Percentiles rank a stretch among this genome's conserved stretches.
phyloP scores from a whole-genome alignment of 2,888 invertebrate species.

The Aphidoletes aphidimyza region DNA sequence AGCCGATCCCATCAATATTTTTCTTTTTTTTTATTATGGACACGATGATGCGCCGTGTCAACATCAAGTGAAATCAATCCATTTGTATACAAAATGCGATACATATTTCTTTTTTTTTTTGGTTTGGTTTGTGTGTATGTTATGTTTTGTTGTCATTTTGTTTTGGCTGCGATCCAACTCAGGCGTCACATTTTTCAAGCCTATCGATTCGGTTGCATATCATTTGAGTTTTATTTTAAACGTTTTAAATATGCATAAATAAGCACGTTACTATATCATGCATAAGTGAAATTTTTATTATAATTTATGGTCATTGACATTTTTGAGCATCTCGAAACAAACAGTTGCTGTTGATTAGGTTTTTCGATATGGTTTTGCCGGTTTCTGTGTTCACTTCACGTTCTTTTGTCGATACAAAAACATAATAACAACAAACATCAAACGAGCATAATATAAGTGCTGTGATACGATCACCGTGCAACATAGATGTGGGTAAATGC shows the following conservation, averaged over 20 bases:
- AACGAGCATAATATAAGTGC: not conserved
- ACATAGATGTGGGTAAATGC: slow-evolving; percentile 1
- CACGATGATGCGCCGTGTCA: not conserved
- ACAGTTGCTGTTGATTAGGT: not conserved
- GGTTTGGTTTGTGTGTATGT: not conserved
- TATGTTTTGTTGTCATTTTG: not conserved
- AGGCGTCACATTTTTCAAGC: not conserved
- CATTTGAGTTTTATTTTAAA: not conserved
- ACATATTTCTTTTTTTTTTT: not conserved
- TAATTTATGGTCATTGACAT: slow-evolving; percentile 4
- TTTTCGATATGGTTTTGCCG: too few species aligned
- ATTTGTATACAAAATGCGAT: not conserved
- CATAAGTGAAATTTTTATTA: not conserved
- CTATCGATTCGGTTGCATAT: not conserved
- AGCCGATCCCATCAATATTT: slow-evolving; percentile 19
- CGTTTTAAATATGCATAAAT: not conserved
- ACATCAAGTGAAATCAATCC: slow-evolving; percentile 16
- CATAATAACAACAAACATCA: too few species aligned
- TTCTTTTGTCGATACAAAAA: too few species aligned
- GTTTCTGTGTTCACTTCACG: too few species aligned
- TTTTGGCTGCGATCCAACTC: not conserved
- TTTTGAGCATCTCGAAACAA: not conserved
- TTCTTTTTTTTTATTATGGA: slow-evolving; percentile 1
- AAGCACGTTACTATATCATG: not conserved
- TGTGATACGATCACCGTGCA: not conserved